Base-by-base conservation (phyloP, 2,888 invertebrate species). In the Psylliodes chrysocephalus region DNA sequence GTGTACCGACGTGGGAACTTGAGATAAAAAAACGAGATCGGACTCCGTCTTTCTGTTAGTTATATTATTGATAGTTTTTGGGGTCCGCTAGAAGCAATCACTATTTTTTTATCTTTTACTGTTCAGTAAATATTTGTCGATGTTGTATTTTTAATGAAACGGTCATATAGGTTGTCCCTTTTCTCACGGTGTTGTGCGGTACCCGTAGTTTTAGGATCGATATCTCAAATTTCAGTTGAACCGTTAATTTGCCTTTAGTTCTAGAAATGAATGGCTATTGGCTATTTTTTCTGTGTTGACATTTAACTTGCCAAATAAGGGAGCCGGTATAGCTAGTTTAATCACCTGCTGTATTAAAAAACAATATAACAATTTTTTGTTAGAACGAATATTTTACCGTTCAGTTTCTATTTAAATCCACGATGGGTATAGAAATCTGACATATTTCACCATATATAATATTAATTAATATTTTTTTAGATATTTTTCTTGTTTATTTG, bases 111-210 rank as follows among this genome's bases (percentile, higher is more conserved):
- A 49, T 65, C 61, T 65, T 73, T 76, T 75, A 79, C 79, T 75
- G 80, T 80, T 81, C 75, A 72, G 76, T 78, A 77, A 81, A 81
- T 81, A 81, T 81, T 80, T 77, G 74, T 60, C 22, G 44, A 60
- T 55, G 14, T 38, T 59, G 25, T 59, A 30, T 68, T 64, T 64
- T 60, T 60, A 49, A 47, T 46, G 38, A 55, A 64, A 54, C 63
- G 47, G 63, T 59, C 52, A 47, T 55, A 30, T 14, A 18, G 19
- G 44, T 4, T 46, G 25, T 38, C 60, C 42, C 53, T 61, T 33
- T 61, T 54, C 60, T 60, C 60, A 60, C 52, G 60, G 55, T 33
- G 28, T 33, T 3, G 10, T 42, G 25, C 54, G 17, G 17, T 42
- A 42, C 28, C n/a, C 28, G 25, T 28, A n/a, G 10, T 15, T 25